Base-by-base conservation (phyloP, 2,113 vertebrate species). In the Pygathrix nemaeus region DNA sequence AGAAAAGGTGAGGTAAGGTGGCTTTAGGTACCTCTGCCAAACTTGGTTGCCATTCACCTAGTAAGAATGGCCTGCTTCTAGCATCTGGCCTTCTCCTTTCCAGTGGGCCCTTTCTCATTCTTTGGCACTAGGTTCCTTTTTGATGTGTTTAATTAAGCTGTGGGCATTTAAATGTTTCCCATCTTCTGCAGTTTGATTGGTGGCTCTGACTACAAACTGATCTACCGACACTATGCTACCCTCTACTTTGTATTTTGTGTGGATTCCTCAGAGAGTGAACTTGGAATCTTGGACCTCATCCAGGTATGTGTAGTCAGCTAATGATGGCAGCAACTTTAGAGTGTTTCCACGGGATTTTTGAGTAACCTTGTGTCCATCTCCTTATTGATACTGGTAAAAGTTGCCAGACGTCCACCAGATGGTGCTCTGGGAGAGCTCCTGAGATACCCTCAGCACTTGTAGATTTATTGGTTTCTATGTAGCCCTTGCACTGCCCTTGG, bases 191-290 rank as follows among this genome's bases (percentile, higher is more conserved):
- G 99, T 98, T 98, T 99, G 92, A 99, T 99, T 0, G 99, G 99
- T 0, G 99, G 99, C 85, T 99, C 99, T 0, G 99, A 99, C 98
- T 99, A 99, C 99, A 99, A 99, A 97, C 98, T 99, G 98, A 99
- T 99, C 92, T 99, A 99, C 98, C 98, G 99, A 8, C 99, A 99
- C 97, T 99, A 99, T 27, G 99, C 99, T 14, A 99, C 99, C 1
- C 98, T 99, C 17, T 99, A 99, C 98, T 99, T 99, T 88, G 99
- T 99, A 40, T 99, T 99, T 98, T 99, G 99, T 35, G 99, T 99
- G 98, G 99, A 99, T 98, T 99, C 99, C 0, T 99, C 99, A 12
- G 99, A 99, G 98, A 99, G 99, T 2, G 99, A 99, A 96, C 99
- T 99, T 27, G 99, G 99, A 91, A 99, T 99, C 97, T 98, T 99